Base-by-base conservation (phyloP, 2,888 invertebrate species). In the Andrena fulva region DNA sequence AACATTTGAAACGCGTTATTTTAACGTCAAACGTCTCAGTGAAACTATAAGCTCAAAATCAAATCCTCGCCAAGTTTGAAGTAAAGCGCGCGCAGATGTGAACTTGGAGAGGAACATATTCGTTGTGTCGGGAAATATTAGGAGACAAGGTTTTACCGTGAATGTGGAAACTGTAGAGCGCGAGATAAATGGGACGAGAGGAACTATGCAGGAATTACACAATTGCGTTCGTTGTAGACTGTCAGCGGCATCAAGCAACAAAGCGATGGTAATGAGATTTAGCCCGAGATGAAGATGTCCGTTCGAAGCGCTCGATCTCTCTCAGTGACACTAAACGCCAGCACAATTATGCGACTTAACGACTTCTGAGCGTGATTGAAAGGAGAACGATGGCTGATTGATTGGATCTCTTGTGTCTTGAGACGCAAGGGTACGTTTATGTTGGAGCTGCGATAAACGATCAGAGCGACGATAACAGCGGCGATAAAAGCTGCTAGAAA, bases 231-330 rank as follows among this genome's bases (percentile, higher is more conserved):
- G 62, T 56, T 33, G 59, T 29, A 50, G 52, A 27, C 35, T 72
- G 67, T 67, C 73, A 62, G 70, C 68, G 20, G 42, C 42, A 68
- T 52, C 52, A 35, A 73, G 66, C 69, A 63, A 31, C 70, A 63
- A 76, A 42, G 59, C 52, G 48, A 75, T 66, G 73, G 81, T 79
- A 79, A 70, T 63, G 73, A 73, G 50, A 71, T 80, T 67, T 64
- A 33, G 31, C 63, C 8, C 33, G 2, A 50, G 82, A 90, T 87
- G 82, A 89, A 89, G 87, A 85, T 76, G 80, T 87, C 77, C 70
- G 74, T 70, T 56, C 74, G 52, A 78, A 56, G 59, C 68, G 60
- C 78, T 77, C 64, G 54, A 27, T 64, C 60, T 79, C 75, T 79
- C 77, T 71, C 75, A 79, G 82, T 76, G 76, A 74, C 71, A 63